Evolutionary conservation across 2,888 invertebrate species (phyloP), one percentile per base, ranked within the genome.

Genomic region (Lottia gigantea): DNA sequence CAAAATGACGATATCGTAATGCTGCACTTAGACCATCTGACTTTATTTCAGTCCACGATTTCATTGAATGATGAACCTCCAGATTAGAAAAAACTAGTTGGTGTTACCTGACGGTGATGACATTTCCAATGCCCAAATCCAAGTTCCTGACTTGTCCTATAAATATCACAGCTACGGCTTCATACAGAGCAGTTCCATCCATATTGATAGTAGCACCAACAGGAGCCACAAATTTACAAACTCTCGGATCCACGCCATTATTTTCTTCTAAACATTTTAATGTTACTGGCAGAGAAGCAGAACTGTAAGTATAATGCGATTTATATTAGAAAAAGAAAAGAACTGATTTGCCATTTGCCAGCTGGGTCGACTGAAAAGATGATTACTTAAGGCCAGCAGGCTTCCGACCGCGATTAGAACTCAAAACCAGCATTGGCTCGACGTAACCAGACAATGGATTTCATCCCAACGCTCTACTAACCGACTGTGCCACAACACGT

Each of bases 201-300:
- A 97, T 97, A 90, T 98, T 98, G 88, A 98, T 96, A 46, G 97
- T 97, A 16, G 97, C 97, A 15, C 98, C 98, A 76, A 98, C 95
- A 25, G 98, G 98, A 83, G 96, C 94, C 3, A 98, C 96, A 87
- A 98, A 98, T 78, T 97, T 92, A 0, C 95, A 95, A 19, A 90
- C 94, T 74, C 95, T 92, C 0, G 93, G 93, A 90, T 98, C 96
- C 67, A 98, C 91, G 26, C 88, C 94, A 91, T 97, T 94, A 74
- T 93, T 93, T 62, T 92, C 92, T 88, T 98, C 97, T 82, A 98
- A 92, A 84, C 96, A 96, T 73, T 93, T 92, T 89, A 97, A 95
- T 11, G 98, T 97, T 76, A 97, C 93, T 6, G 98, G 98, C 91
- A 98, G 94, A 0, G 97, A 97, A 0, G 98, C 98, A 46, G 87